These are phyloP conservation scores for Rhamnusium bicolor DNA, from an alignment of 2,888 invertebrate species.

Conservation along the genomic window DNA sequence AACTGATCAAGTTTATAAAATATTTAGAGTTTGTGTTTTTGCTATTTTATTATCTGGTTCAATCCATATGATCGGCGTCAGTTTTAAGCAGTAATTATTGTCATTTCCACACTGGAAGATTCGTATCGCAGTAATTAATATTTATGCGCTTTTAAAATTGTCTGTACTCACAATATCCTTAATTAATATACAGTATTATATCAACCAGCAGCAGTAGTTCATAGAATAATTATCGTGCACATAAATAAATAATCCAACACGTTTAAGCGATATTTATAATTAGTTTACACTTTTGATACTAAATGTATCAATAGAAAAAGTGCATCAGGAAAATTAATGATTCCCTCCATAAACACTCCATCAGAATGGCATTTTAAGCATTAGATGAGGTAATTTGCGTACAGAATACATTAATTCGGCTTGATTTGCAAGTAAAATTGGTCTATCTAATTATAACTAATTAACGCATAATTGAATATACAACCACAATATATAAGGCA, in stretches of 20 bases:
- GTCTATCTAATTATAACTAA: slow-evolving; percentile 44
- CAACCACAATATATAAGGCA: slow-evolving; percentile 22
- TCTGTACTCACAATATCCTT: slow-evolving; percentile 17
- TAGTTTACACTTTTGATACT: slow-evolving; percentile 3
- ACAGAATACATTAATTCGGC: slow-evolving; percentile 27
- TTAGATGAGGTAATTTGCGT: slow-evolving; percentile 22
- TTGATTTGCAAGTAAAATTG: slow-evolving; percentile 45
- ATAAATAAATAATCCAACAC: slow-evolving; percentile 18
- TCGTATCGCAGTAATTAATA: slow-evolving; percentile 21
- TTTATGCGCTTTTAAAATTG: slow-evolving; percentile 21
- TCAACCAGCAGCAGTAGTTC: slow-evolving; percentile 15
- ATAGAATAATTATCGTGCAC: slow-evolving; percentile 1
- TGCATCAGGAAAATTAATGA: background rate
- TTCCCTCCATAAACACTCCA: background rate
- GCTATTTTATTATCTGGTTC: background rate
- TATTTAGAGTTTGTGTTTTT: too few relatives aligned
- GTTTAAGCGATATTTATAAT: slow-evolving; percentile 5
- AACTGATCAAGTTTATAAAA: too few relatives aligned
- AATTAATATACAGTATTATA: slow-evolving; percentile 17
- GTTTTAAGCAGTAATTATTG: background rate
- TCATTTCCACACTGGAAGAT: background rate
- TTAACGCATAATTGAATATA: slow-evolving; percentile 35
- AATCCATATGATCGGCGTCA: background rate
- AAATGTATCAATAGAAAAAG: background rate
- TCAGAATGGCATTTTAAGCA: background rate